Evolutionary conservation across 2,797 vertebrate species (phyloP).

Genomic region (Takifugu ocellatus): DNA sequence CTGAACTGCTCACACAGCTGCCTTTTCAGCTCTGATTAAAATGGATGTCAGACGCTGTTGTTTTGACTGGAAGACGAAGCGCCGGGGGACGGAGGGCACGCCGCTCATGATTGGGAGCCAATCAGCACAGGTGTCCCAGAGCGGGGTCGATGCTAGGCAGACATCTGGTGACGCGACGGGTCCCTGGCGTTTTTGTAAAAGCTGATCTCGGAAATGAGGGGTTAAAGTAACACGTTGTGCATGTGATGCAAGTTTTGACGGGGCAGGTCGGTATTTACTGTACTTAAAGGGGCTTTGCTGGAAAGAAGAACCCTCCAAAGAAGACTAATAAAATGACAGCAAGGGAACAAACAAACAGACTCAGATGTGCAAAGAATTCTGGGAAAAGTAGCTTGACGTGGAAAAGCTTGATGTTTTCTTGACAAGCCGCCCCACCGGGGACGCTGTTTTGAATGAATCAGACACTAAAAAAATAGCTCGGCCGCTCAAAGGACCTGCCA

Average conservation of each 20-base stretch:
- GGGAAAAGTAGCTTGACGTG: neutral
- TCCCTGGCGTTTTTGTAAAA: slow-evolving; percentile 14
- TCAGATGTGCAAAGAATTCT: neutral
- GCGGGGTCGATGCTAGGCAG: slow-evolving; percentile 26
- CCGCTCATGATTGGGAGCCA: slow-evolving; percentile 25
- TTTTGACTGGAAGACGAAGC: slow-evolving; percentile 54
- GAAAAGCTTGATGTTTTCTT: slow-evolving; percentile 30
- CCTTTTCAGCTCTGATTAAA: slow-evolving; percentile 53
- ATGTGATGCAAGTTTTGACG: neutral
- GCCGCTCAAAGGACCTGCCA: slow-evolving; percentile 29
- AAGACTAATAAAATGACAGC: neutral
- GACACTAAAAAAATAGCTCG: slow-evolving; percentile 52
- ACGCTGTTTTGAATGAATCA: slow-evolving; percentile 42
- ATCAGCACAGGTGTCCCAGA: slow-evolving; percentile 10
- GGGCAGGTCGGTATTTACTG: neutral
- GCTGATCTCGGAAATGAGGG: slow-evolving; percentile 4
- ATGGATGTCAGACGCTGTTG: slow-evolving; percentile 58
- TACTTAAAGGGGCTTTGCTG: too few relatives aligned
- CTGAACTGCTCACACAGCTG: slow-evolving; percentile 36
- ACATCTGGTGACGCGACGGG: slow-evolving; percentile 39
- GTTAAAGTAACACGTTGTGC: neutral
- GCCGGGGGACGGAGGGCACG: slow-evolving; percentile 25
- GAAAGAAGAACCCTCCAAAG: too few relatives aligned
- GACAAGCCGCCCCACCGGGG: slow-evolving; percentile 23
- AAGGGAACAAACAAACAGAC: neutral